Percentiles rank a stretch among this genome's conserved stretches.
Conservation (phyloP, 2,797 vertebrate species). For the Triplophysa bombifrons region DNA sequence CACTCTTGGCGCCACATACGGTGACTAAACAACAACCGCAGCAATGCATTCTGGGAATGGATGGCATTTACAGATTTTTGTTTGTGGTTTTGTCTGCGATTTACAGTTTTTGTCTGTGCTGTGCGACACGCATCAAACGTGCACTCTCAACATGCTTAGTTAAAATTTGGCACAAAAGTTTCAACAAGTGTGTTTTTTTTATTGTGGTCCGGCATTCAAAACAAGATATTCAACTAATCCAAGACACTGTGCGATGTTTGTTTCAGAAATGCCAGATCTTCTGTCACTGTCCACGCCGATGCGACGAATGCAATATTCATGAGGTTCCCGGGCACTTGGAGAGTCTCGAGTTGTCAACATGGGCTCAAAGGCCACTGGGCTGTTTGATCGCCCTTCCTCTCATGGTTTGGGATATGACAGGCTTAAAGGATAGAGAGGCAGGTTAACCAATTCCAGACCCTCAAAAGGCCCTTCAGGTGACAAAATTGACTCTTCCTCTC, state of each 20-base stretch:
- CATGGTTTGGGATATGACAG: constrained; percentile 46
- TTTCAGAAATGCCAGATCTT: constrained; percentile 49
- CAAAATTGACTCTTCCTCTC: not conserved
- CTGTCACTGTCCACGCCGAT: constrained; percentile 57
- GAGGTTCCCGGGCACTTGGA: constrained; percentile 50
- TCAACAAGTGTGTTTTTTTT: not conserved
- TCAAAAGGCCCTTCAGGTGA: not conserved
- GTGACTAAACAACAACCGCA: constrained; percentile 17
- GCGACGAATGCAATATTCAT: constrained; percentile 52
- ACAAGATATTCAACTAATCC: constrained; percentile 14
- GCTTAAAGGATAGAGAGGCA: constrained; percentile 35
- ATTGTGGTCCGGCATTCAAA: not conserved
- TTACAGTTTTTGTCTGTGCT: not conserved
- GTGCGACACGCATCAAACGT: not conserved
- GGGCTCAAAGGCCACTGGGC: constrained; percentile 62
- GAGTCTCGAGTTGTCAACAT: constrained; percentile 64
- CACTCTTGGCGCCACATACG: not conserved
- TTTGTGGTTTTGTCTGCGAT: not conserved
- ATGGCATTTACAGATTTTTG: not conserved
- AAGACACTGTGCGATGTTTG: constrained; percentile 31
- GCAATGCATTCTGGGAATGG: constrained; percentile 13
- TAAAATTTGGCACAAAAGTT: not conserved
- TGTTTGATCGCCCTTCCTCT: constrained; percentile 34
- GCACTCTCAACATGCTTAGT: not conserved
- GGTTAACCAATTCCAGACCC: constrained; percentile 61